A percentile compares a stretch with the other conserved stretches of the same genome.
Conservation (phyloP, 2,797 vertebrate genomes). For the Premnoplex brunnescens region DNA sequence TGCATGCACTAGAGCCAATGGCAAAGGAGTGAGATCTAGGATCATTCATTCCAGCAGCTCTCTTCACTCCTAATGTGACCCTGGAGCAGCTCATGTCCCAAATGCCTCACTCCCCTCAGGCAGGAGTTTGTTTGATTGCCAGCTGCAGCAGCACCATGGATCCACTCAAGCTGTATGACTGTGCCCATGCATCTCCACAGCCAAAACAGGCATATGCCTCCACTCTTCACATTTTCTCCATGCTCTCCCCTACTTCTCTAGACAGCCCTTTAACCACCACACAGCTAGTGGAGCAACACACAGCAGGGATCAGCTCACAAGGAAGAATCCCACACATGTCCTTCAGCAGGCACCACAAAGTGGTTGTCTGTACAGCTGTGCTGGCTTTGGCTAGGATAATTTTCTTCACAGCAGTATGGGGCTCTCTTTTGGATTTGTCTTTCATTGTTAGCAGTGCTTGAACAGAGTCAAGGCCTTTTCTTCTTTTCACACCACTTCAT, state of each 20-base stretch:
- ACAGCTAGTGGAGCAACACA: neutral
- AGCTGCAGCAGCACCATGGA: neutral
- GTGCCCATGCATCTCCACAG: neutral
- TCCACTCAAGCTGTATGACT: neutral
- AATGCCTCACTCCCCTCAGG: neutral
- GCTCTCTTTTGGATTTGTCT: neutral
- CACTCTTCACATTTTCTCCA: neutral
- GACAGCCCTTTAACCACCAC: neutral
- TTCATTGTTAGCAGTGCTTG: neutral
- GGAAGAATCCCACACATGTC: neutral
- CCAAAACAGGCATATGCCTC: rapidly evolving
- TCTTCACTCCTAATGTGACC: neutral
- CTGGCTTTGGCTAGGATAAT: neutral
- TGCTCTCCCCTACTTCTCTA: neutral
- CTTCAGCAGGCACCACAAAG: neutral
- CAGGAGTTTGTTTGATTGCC: neutral
- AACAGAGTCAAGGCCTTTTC: neutral
- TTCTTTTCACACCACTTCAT: neutral
- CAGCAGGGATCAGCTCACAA: neutral
- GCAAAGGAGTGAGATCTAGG: neutral
- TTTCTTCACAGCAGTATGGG: neutral
- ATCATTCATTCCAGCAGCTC: neutral
- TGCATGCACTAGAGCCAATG: neutral
- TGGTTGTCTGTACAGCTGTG: neutral
- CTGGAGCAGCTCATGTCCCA: neutral